phyloP scores from a whole-genome alignment of 2,888 invertebrate genomes.

The Xestobium rufovillosum region DNA sequence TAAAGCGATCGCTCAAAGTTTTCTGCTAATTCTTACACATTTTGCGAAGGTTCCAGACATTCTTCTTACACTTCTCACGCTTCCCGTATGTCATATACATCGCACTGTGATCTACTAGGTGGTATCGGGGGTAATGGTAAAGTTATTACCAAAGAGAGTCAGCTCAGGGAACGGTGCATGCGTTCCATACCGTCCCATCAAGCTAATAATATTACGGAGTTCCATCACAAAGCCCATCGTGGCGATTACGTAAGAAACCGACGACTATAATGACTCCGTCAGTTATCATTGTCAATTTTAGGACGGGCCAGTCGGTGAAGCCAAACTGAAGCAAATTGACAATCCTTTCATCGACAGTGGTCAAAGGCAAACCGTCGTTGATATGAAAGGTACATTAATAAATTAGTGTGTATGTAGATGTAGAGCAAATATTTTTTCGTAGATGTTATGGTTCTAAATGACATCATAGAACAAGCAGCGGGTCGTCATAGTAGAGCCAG shows the following conservation, averaged over 20 bases:
- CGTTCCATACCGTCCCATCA: constrained; percentile 54
- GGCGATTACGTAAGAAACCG: constrained; percentile 58
- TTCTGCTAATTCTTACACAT: background rate
- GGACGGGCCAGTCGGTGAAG: constrained; percentile 77
- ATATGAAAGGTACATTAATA: constrained; percentile 70
- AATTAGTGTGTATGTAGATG: background rate
- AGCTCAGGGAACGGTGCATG: constrained; percentile 67
- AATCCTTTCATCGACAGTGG: constrained; percentile 88
- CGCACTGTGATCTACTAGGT: constrained; percentile 83
- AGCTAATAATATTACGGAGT: constrained; percentile 51
- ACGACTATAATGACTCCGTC: too few species aligned
- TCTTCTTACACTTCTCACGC: constrained; percentile 95
- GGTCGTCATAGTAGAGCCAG: constrained; percentile 79
- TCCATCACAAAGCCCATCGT: constrained; percentile 58
- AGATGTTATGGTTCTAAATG: constrained; percentile 97
- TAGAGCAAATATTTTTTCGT: constrained; percentile 34
- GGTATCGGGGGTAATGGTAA: constrained; percentile 54
- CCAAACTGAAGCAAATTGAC: constrained; percentile 78
- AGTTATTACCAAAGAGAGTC: constrained; percentile 78
- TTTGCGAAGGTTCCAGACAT: constrained; percentile 71
- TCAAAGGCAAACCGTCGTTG: constrained; percentile 82
- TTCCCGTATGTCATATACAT: constrained; percentile 87
- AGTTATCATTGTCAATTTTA: too few species aligned
- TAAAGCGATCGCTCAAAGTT: constrained; percentile 32
- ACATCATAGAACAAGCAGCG: constrained; percentile 93